Percentiles rank a stretch among this genome's conserved stretches.
Conservation (phyloP, 2,113 vertebrate genomes). For the Lanius ludovicianus region DNA sequence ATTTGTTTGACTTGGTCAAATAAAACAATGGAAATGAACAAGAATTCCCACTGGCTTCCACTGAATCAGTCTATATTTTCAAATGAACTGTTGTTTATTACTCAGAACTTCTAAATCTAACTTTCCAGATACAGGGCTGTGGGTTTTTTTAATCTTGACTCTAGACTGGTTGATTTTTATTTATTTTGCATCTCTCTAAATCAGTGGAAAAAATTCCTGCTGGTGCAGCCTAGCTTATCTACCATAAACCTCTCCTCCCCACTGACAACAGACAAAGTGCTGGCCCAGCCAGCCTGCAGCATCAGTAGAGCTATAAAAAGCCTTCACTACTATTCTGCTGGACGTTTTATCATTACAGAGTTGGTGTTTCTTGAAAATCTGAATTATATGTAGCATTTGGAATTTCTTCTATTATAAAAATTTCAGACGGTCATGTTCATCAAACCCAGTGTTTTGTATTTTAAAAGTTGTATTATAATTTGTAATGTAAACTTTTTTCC, state of each 20-base stretch:
- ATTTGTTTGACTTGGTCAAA: neutral
- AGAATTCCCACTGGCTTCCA: neutral
- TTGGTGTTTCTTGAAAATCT: neutral
- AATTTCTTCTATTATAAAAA: neutral
- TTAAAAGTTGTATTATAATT: neutral
- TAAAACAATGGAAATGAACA: neutral
- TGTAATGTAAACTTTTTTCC: neutral
- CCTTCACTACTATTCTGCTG: neutral
- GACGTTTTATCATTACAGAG: neutral
- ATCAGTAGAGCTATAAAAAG: neutral
- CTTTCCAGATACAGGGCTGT: neutral
- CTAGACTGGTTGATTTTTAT: neutral
- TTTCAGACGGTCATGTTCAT: neutral
- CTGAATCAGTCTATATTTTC: neutral
- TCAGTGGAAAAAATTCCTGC: neutral
- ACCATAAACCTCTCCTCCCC: neutral
- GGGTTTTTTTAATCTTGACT: neutral
- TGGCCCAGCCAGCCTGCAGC: neutral
- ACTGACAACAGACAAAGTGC: neutral
- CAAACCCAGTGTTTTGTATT: neutral
- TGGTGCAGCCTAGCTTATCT: neutral
- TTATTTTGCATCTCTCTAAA: neutral
- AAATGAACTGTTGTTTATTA: neutral
- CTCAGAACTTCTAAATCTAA: neutral
- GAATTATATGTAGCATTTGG: neutral